Evolutionary conservation across 2,797 vertebrate genomes (phyloP), one percentile per base, ranked within the genome.

Genomic region (Cercopithecus diana): DNA sequence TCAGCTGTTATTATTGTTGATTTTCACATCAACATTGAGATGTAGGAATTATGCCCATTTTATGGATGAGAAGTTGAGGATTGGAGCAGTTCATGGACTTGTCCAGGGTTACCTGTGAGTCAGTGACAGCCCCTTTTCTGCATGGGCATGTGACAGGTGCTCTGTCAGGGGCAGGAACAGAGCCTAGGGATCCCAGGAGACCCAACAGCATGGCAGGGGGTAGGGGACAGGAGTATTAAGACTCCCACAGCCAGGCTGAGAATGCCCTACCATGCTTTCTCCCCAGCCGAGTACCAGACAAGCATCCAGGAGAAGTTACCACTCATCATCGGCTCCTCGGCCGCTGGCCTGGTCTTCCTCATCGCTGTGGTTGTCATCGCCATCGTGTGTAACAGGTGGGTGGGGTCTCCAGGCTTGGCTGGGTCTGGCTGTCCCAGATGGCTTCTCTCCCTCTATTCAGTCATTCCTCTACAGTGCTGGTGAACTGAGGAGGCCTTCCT

Each of bases 221-320:
- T 5, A 3, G 28, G 33, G 39, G 30, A 4, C 7, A 30, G 17
- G 2, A 41, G 7, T 20, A 19, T 11, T 12, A 30, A 73, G 52
- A 19, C 9, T 4, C 48, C 39, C 45, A 0, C 6, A 43, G 9
- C 55, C 30, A 20, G 1, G 0, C 57, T 88, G 79, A 95, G 39
- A 50, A 12, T 19, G 0, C 17, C 10, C 33, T 12, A 4, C 57
- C 43, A 19, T 39, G 33, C 76, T 91, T 20, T 55, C 93, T 88
- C 81, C 96, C 17, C 98, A 99, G 99, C 99, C 0, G 99, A 99
- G 97, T 99, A 99, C 98, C 99, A 99, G 98, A 99, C 99, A 94
- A 99, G 99, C 52, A 99, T 99, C 97, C 99, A 99, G 98, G 99
- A 99, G 99, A 99, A 99, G 98, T 99, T 99, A 84, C 99, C 99